phyloP scores from a whole-genome alignment of 2,113 vertebrate species.

The Jaculus jaculus region DNA sequence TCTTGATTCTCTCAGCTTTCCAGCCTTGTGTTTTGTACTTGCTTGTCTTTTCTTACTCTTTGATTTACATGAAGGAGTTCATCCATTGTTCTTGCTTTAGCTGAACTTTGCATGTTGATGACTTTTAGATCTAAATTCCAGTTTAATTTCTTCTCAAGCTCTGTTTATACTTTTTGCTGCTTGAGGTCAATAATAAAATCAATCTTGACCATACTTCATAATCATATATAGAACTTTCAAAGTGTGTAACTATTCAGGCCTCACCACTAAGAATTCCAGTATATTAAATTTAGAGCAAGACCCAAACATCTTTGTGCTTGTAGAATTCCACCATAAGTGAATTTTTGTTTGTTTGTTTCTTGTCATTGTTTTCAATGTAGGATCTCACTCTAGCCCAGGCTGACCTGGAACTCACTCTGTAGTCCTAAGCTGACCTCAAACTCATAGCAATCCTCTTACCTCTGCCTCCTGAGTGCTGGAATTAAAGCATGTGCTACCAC shows the following conservation, averaged over 20 bases:
- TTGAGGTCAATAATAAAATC: neutral
- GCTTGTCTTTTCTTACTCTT: conserved; percentile 31
- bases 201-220: neutral
- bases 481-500: too few relatives aligned
- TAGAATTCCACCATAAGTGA: neutral
- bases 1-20: neutral
- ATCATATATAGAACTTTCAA: neutral
- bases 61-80: neutral
- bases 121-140: conserved; percentile 44
- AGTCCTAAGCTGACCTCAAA: too few relatives aligned
- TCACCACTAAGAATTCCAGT: neutral
- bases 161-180: neutral
- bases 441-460: too few relatives aligned
- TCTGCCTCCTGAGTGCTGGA: too few relatives aligned
- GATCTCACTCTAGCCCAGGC: too few relatives aligned
- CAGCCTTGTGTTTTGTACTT: conserved; percentile 24
- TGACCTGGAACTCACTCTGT: too few relatives aligned
- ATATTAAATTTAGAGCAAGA: conserved; percentile 8
- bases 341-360: neutral
- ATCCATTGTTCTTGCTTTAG: conserved; percentile 42
- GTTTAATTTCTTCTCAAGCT: neutral
- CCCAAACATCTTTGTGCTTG: neutral
- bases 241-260: neutral
- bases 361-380: too few relatives aligned
- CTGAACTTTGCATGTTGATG: neutral